A percentile compares a stretch with the other conserved stretches of the same genome.
Conservation (phyloP, 2,113 vertebrate genomes). For the Lepidothrix coronata region DNA sequence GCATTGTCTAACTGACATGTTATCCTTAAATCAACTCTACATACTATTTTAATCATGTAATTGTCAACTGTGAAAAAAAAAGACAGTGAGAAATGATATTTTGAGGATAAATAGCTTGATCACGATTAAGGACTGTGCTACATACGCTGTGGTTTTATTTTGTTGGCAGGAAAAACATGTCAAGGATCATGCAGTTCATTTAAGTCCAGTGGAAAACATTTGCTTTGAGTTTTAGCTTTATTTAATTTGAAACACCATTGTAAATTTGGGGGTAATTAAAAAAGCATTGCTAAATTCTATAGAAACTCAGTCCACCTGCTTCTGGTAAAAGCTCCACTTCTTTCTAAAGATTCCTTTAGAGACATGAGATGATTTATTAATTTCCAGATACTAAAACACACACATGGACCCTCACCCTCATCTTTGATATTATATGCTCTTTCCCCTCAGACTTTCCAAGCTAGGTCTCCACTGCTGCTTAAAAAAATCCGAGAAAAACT, state of each 20-base stretch:
- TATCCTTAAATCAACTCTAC: constrained; percentile 8
- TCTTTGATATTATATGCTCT: background rate
- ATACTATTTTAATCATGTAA: background rate
- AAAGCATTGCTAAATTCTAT: background rate
- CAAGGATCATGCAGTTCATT: background rate
- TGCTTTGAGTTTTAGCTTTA: background rate
- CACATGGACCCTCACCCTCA: background rate
- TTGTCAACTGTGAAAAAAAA: background rate
- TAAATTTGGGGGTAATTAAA: background rate
- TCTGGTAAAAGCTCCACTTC: background rate
- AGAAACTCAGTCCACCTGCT: background rate
- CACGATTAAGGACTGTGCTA: background rate
- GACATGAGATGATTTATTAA: background rate
- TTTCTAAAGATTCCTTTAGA: background rate
- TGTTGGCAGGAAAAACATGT: background rate
- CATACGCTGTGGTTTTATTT: background rate
- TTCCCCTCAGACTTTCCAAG: background rate
- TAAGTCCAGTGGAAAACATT: background rate
- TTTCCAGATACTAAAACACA: background rate
- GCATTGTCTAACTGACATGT: background rate
- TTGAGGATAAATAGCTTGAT: background rate
- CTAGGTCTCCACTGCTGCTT: background rate
- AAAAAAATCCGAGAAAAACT: background rate
- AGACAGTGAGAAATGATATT: background rate
- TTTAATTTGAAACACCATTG: background rate